Percentiles rank a stretch among this genome's conserved stretches.
Conservation (phyloP, 2,888 invertebrate species). For the Pheosia gnoma region DNA sequence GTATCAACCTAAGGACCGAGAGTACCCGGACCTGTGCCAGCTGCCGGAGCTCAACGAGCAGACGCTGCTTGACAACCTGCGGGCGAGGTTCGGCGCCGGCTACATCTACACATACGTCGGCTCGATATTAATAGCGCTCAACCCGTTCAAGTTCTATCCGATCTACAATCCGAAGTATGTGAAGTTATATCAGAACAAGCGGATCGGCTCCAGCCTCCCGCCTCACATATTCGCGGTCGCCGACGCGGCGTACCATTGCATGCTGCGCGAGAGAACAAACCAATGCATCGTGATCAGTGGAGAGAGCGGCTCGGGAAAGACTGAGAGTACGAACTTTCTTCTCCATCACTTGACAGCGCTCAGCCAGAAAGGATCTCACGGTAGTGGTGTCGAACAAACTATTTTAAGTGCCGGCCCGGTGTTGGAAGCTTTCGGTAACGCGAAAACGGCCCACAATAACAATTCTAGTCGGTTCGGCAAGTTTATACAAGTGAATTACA, state of each 20-base stretch:
- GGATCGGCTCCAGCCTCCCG: conserved; percentile 95
- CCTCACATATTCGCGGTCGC: conserved; percentile 99
- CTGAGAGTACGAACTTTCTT: conserved; percentile 97
- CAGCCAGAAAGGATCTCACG: conserved; percentile 96
- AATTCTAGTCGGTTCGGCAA: conserved; percentile 99
- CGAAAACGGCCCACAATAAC: conserved; percentile 98
- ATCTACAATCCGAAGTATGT: conserved; percentile 99
- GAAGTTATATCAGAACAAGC: conserved; percentile 96
- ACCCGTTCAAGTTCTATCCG: conserved; percentile 97
- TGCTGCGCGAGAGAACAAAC: conserved; percentile 95
- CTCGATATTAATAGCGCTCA: conserved; percentile 97
- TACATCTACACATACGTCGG: conserved; percentile 99
- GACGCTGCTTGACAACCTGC: conserved; percentile 95
- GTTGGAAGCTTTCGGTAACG: conserved; percentile 99
- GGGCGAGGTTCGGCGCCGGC: conserved; percentile 94
- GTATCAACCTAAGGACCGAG: conserved; percentile 95
- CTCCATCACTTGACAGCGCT: conserved; percentile 97
- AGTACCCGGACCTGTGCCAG: conserved; percentile 98
- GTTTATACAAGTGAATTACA: conserved; percentile 98
- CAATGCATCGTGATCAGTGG: conserved; percentile 97
- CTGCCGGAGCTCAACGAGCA: conserved; percentile 97
- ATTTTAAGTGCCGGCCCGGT: conserved; percentile 98
- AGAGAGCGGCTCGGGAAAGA: conserved; percentile 98
- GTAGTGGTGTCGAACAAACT: conserved; percentile 98
- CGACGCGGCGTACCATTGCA: conserved; percentile 96